Conservation (phyloP, 2,888 invertebrate genomes). For the Heteromyza rotundicornis region DNA sequence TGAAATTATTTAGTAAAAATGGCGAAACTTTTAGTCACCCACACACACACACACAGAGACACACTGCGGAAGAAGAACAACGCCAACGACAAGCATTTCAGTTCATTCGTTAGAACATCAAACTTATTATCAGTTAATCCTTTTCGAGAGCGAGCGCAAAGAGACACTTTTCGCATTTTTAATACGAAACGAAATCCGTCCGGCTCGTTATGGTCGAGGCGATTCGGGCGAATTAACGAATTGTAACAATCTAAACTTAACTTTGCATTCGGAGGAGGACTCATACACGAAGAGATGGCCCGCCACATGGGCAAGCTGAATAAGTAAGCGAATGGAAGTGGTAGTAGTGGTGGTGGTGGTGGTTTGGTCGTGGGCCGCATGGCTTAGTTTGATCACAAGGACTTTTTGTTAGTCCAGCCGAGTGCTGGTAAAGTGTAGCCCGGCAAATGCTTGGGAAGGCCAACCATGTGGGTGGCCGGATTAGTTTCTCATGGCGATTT, state of each 20-base stretch:
- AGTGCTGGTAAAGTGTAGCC: too few species aligned
- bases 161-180: conserved; percentile 24
- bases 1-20: conserved; percentile 17
- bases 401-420: background rate
- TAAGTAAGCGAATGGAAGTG: background rate
- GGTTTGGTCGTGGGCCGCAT: background rate
- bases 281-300: background rate
- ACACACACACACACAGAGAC: too few species aligned
- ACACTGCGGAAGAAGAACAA: background rate
- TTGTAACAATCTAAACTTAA: conserved; percentile 25
- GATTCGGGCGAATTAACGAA: conserved; percentile 30
- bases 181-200: background rate
- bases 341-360: background rate
- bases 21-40: conserved; percentile 21
- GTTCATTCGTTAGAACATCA: conserved; percentile 25
- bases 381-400: background rate
- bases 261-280: conserved; percentile 21
- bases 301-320: background rate
- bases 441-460: background rate
- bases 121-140: conserved; percentile 33
- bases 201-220: conserved; percentile 27
- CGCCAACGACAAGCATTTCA: conserved; percentile 15
- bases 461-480: background rate
- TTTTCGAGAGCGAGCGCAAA: too few species aligned
- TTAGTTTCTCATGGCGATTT: too few species aligned